Evolutionary conservation across 2,888 invertebrate genomes (phyloP), one percentile per base, ranked within the genome.

Genomic region (Allacma fusca): DNA sequence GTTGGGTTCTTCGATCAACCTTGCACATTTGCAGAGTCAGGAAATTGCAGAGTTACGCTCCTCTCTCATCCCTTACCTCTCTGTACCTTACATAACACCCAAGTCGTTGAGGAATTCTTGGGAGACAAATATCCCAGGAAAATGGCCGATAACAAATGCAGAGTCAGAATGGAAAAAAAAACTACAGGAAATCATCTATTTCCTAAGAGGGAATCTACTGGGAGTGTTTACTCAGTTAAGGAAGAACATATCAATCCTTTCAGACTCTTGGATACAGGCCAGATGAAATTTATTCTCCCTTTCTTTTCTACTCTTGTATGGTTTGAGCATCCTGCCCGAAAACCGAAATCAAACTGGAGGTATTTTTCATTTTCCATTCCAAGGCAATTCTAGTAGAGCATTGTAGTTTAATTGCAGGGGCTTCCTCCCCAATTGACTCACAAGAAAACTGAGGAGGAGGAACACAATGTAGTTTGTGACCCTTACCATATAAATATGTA

Each of bases 221-320:
- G 72, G 29, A 26, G 23, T 43, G 43, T 71, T 26, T 57, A 72
- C 57, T 57, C 57, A 72, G 50, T 26, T 50, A 29, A 50, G 72
- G 29, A 72, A 57, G 43, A 67, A 40, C 67, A 43, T 75, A 75
- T 75, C 75, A 75, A 75, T 75, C 75, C 64, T 75, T 40, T 5
- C 74, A 64, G 44, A 12, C 29, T 23, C 67, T 75, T 75, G 75
- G 75, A 75, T 21, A 16, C 19, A 23, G 24, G 75, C 75, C 75
- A 75, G 75, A 65, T 28, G 13, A 62, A 65, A 67, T 67, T 75
- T 50, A 75, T 75, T 26, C 65, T 19, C 50, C 57, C 72, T 28
- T 57, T 29, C 34, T 19, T 57, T 59, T 40, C 40, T 5, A 13
- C 64, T 64, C 64, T 24, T 24, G n/a, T 24, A 13, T 23, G 4